phyloP scores from a whole-genome alignment of 2,113 vertebrate genomes.

The Scytalopus superciliaris region DNA sequence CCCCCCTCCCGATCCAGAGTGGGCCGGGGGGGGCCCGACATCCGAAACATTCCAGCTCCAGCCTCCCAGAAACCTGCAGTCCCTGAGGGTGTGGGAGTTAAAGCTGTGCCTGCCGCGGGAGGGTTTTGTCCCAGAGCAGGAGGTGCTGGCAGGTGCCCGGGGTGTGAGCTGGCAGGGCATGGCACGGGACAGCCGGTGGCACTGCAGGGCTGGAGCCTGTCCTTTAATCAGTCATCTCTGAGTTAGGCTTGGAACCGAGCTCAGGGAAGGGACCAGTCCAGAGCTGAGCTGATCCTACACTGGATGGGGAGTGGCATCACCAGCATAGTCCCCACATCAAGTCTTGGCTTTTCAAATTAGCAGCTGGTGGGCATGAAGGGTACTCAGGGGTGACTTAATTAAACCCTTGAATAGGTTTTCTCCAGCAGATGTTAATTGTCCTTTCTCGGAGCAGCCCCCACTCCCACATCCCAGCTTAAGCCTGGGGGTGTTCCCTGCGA shows the following conservation, averaged over 20 bases:
- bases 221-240: neutral
- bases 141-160: neutral
- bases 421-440: neutral
- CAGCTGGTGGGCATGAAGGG: neutral
- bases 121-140: too few relatives aligned
- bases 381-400: neutral
- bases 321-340: accelerated
- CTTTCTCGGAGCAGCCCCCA: accelerated
- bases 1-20: neutral
- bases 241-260: neutral
- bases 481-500: neutral
- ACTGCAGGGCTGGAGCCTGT: neutral
- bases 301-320: neutral
- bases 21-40: neutral
- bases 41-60: neutral
- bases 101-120: neutral
- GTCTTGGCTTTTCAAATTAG: accelerated
- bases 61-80: neutral
- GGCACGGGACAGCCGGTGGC: neutral
- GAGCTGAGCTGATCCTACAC: neutral
- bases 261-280: neutral
- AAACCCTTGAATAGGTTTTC: neutral
- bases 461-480: neutral
- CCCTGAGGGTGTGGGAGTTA: neutral
- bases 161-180: neutral